Evolutionary conservation across 2,113 vertebrate genomes (phyloP), one percentile per base, ranked within the genome.

Genomic region (human): DNA sequence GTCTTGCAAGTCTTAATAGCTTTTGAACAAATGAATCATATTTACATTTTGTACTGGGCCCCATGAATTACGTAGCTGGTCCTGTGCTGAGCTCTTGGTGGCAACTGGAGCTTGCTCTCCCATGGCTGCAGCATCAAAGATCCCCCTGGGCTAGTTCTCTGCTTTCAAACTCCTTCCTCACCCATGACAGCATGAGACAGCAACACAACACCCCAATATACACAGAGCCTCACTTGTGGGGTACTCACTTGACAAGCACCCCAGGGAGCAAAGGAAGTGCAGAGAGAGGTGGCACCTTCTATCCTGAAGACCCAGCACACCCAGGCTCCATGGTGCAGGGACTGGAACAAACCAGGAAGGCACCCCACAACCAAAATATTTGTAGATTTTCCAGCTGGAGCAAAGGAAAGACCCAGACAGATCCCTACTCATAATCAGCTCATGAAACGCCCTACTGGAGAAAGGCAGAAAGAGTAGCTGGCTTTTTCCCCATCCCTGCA

Each of bases 1-100:
- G 30, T 52, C 35, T 52, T 45, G 2, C 59, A 85, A 64, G 10
- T 32, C 91, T 85, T 50, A 50, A 18, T 75, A 61, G 18, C 48
- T 50, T 84, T 8, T 18, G 12, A 23, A 20, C 32, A 43, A 45
- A 38, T 35, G 40, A 52, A 88, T 18, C 18, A 1, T 55, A 10
- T 35, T 59, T 61, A n/a, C 40, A 78, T 48, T 78, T 76, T 48
- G 43, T 25, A 30, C 25, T 38, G 25, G 43, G 45, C 14, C 40
- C 55, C 27, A 12, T 32, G 23, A 75, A 23, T 76, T 38, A 11
- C 0, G 0, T 38, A n/a, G 40, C 80, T 3, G 0, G 66, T 12
- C 70, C 40, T 48, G 40, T 4, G 8, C 38, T 2, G 32, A 12
- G 82, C 57, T 57, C 38, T 57, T 27, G 7, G 32, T 10, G 32